A percentile compares a stretch with the other conserved stretches of the same genome.
Conservation (phyloP, 2,888 invertebrate species). For the Trichopria drosophilae region DNA sequence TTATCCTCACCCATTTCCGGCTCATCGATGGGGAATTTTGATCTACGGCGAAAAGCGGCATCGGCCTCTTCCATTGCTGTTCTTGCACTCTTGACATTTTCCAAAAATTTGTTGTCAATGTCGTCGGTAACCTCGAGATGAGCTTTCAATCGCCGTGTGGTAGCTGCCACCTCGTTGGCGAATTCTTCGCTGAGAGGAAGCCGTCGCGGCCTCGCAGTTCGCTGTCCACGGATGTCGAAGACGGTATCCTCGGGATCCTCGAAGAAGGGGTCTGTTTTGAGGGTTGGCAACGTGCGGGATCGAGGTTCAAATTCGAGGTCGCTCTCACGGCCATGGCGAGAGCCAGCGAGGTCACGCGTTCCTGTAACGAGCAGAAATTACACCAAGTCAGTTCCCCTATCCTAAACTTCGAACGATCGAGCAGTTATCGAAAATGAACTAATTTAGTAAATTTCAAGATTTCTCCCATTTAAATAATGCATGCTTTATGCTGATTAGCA, state of each 20-base stretch:
- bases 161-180: slow-evolving; percentile 59
- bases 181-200: slow-evolving; percentile 53
- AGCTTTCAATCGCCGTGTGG: slow-evolving; percentile 60
- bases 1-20: slow-evolving; percentile 60
- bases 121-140: slow-evolving; percentile 64
- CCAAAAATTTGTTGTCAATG: slow-evolving; percentile 48
- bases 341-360: slow-evolving; percentile 52
- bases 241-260: slow-evolving; percentile 62
- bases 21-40: slow-evolving; percentile 28
- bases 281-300: slow-evolving; percentile 35
- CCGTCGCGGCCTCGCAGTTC: slow-evolving; percentile 52
- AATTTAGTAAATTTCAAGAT: no score
- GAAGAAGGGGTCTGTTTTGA: slow-evolving; percentile 41
- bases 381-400: no score
- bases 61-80: slow-evolving; percentile 62
- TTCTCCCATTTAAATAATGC: no score
- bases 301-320: slow-evolving; percentile 53
- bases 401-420: no score
- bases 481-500: no score
- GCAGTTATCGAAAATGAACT: no score
- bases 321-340: slow-evolving; percentile 50
- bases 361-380: slow-evolving; percentile 54
- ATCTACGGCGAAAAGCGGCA: slow-evolving; percentile 47
- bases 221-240: slow-evolving; percentile 67
- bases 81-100: slow-evolving; percentile 38